Conservation (phyloP, 2,888 invertebrate genomes). For the Drosophila paracracens region DNA sequence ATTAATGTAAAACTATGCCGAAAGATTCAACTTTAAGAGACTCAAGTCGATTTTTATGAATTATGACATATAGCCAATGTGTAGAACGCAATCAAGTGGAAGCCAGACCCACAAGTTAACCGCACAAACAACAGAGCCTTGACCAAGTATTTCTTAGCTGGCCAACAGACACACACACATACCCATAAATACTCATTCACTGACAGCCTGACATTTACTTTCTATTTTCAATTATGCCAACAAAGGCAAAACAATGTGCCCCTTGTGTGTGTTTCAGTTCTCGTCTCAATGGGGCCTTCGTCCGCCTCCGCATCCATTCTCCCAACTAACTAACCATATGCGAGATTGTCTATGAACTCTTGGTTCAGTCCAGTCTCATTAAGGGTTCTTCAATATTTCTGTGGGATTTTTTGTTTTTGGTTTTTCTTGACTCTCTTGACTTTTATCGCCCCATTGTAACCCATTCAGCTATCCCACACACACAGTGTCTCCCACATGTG, state of each 20-base stretch:
- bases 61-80: constrained; percentile 25
- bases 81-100: constrained; percentile 16
- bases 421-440: constrained; percentile 34
- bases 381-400: constrained; percentile 65
- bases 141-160: constrained; percentile 22
- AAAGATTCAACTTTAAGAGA: not conserved
- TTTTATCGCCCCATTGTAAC: constrained; percentile 11
- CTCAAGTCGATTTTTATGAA: not conserved
- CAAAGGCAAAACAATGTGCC: constrained; percentile 56
- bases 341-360: constrained; percentile 23
- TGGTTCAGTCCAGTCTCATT: constrained; percentile 44
- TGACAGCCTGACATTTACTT: constrained; percentile 52
- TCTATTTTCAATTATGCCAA: constrained; percentile 73
- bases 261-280: constrained; percentile 23
- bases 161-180: constrained; percentile 17
- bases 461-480: not conserved
- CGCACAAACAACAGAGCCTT: constrained; percentile 20
- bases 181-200: constrained; percentile 4
- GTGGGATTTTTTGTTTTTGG: constrained; percentile 3
- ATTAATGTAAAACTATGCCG: not conserved
- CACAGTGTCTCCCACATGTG: constrained; percentile 27
- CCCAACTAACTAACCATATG: constrained; percentile 5
- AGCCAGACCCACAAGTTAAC: constrained; percentile 22
- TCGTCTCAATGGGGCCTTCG: constrained; percentile 21
- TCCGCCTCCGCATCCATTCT: constrained; percentile 20